phyloP scores from a whole-genome alignment of 2,888 invertebrate genomes.

The Monopis laevigella region DNA sequence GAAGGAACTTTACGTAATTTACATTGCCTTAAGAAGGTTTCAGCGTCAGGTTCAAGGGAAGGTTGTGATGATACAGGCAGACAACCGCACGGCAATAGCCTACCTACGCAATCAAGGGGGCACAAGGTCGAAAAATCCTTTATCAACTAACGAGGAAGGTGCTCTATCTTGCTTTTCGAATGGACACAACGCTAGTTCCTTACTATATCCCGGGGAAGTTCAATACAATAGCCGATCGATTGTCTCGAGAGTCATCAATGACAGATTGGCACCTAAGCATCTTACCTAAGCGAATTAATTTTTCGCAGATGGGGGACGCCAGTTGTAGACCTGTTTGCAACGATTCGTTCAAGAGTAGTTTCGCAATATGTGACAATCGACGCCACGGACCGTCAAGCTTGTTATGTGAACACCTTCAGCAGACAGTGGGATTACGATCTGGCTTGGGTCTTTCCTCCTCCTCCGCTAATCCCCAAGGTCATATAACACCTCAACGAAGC shows the following conservation, averaged over 20 bases:
- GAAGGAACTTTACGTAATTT: too few species aligned
- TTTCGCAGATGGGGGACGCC: slow-evolving; percentile 4
- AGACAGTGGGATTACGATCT: too few species aligned
- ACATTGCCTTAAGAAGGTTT: slow-evolving; percentile 7
- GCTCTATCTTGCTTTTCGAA: slow-evolving; percentile 3
- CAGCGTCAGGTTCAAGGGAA: neutral
- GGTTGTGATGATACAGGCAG: slow-evolving; percentile 3
- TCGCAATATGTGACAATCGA: slow-evolving; percentile 3
- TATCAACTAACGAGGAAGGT: neutral
- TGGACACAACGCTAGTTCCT: slow-evolving; percentile 3
- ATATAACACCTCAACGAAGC: slow-evolving; percentile 20
- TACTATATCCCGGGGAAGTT: slow-evolving; percentile 12
- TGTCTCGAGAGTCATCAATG: slow-evolving; percentile 9
- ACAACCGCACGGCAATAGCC: too few species aligned
- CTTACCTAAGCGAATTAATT: neutral
- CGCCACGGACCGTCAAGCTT: neutral
- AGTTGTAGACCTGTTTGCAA: slow-evolving; percentile 10
- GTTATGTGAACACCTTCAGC: slow-evolving; percentile 17
- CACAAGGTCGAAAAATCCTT: too few species aligned
- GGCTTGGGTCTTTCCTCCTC: too few species aligned
- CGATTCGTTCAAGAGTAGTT: slow-evolving; percentile 1
- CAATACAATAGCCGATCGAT: slow-evolving; percentile 14
- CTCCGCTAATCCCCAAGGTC: too few species aligned
- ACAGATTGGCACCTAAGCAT: slow-evolving; percentile 11
- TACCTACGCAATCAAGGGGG: too few species aligned